Evolutionary conservation across 2,113 vertebrate genomes (phyloP).

Genomic region (Aptenodytes patagonicus): DNA sequence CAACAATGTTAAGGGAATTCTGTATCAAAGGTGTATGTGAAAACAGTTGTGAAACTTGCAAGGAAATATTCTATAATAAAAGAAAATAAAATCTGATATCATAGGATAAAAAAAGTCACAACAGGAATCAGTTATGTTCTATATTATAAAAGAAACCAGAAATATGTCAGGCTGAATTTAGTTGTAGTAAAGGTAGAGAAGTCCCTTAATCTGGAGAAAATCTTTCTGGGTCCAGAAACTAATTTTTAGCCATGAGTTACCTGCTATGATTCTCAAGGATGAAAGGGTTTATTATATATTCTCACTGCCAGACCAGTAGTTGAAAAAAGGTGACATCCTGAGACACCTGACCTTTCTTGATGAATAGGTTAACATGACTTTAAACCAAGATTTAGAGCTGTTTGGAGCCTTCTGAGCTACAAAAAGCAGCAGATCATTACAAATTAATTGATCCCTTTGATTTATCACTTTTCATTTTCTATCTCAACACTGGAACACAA

Average conservation of each 20-base stretch:
- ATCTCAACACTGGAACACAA: neutral
- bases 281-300: neutral
- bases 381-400: neutral
- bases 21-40: neutral
- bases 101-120: neutral
- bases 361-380: neutral
- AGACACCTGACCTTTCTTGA: slow-evolving; percentile 17
- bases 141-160: neutral
- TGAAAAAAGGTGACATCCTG: neutral
- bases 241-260: neutral
- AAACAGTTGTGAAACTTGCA: neutral
- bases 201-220: neutral
- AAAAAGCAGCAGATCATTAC: slow-evolving; percentile 6
- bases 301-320: neutral
- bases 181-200: neutral
- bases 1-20: neutral
- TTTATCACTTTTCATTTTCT: neutral
- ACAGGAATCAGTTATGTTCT: neutral
- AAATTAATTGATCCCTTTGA: slow-evolving; percentile 1
- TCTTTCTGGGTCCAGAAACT: neutral
- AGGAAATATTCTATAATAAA: neutral
- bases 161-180: neutral
- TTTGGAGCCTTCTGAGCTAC: neutral
- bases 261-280: neutral
- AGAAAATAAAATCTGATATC: neutral